A percentile compares a stretch with the other conserved stretches of the same genome.
phyloP scores from a whole-genome alignment of 1,140 invertebrate species.

The Monochamus saltuarius region DNA sequence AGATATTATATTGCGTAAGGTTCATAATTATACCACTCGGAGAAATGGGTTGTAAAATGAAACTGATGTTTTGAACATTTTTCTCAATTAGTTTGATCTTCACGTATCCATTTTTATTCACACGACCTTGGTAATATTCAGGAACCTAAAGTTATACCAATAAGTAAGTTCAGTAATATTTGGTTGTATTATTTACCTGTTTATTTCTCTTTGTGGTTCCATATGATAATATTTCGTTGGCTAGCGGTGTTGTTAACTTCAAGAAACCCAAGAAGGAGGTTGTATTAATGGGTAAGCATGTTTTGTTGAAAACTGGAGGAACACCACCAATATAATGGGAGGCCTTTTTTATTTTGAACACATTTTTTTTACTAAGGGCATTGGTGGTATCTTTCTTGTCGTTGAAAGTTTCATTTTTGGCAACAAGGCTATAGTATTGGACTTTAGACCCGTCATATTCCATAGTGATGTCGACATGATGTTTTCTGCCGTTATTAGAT shows the following conservation, averaged over 20 bases:
- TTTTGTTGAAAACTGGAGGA: conserved; percentile 30
- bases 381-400: not conserved
- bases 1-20: too few relatives aligned
- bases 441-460: conserved; percentile 3
- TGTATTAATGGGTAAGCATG: conserved; percentile 24
- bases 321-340: conserved; percentile 39
- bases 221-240: conserved; percentile 23
- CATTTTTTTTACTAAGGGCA: not conserved
- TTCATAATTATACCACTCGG: conserved; percentile 8
- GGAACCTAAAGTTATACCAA: not conserved
- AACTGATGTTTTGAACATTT: conserved; percentile 6
- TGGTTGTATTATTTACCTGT: not conserved
- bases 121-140: not conserved
- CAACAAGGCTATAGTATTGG: conserved; percentile 23
- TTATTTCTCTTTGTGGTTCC: conserved; percentile 19
- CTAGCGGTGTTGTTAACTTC: conserved; percentile 14
- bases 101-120: not conserved
- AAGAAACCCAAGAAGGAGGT: conserved; percentile 40
- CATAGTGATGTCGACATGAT: conserved; percentile 66
- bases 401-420: conserved; percentile 3
- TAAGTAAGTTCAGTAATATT: not conserved
- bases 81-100: not conserved
- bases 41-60: not conserved
- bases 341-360: conserved; percentile 34
- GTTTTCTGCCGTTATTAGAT: conserved; percentile 82